phyloP scores from a whole-genome alignment of 2,888 invertebrate species.

The Poecilobothrus nobilitatus region DNA sequence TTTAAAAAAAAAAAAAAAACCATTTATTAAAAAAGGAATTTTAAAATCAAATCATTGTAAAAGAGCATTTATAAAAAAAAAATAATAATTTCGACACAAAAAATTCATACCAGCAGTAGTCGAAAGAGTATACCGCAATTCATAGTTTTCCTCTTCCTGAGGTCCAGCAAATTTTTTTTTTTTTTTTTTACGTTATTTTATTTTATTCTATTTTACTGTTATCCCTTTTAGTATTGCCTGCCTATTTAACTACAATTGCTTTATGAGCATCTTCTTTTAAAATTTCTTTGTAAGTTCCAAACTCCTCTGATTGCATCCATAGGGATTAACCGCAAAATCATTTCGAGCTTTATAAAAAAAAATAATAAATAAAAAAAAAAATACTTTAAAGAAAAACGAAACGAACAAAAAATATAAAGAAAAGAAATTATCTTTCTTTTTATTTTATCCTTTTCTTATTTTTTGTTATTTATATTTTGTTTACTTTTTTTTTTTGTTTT shows the following conservation, averaged over 20 bases:
- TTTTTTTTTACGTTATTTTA: background rate
- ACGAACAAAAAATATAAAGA: background rate
- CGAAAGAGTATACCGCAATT: background rate
- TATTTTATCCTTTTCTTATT: too few relatives aligned
- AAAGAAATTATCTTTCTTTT: background rate
- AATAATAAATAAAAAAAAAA: background rate
- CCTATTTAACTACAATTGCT: background rate
- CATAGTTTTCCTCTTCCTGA: background rate
- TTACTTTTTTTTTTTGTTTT: background rate
- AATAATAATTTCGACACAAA: too few relatives aligned
- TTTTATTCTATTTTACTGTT: background rate
- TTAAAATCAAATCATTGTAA: background rate
- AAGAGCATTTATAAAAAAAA: background rate
- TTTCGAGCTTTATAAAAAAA: background rate
- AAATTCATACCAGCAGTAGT: too few relatives aligned
- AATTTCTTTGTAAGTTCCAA: background rate
- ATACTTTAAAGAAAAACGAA: too few relatives aligned
- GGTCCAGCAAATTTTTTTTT: background rate
- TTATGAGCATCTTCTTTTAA: background rate
- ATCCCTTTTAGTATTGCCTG: background rate
- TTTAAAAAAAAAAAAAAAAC: too few relatives aligned
- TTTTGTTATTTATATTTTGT: background rate
- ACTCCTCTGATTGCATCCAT: background rate
- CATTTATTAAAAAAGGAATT: too few relatives aligned
- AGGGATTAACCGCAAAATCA: slow-evolving; percentile 6